phyloP scores from a whole-genome alignment of 2,888 invertebrate species.

The Acanthosoma haemorrhoidale region DNA sequence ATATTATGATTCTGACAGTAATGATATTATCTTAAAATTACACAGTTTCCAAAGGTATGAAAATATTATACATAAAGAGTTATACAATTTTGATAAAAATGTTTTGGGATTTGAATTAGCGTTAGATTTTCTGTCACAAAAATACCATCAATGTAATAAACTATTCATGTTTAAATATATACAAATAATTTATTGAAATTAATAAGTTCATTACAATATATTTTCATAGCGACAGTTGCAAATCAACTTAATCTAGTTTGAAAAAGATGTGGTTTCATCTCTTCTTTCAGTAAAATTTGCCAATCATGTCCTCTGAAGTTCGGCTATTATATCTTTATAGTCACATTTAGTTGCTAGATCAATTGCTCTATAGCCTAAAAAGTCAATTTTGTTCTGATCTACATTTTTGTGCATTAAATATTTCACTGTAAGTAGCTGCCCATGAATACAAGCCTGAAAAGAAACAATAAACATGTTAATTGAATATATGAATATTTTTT shows the following conservation, averaged over 20 bases:
- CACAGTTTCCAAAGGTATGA: too few species aligned
- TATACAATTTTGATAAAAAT: too few species aligned
- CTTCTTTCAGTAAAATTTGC: background rate
- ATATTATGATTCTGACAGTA: too few species aligned
- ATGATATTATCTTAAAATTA: too few species aligned
- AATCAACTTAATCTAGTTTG: background rate
- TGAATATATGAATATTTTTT: too few species aligned
- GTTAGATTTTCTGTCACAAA: too few species aligned
- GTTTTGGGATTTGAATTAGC: too few species aligned
- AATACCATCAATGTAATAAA: too few species aligned
- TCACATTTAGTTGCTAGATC: constrained; percentile 2
- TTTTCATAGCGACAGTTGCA: background rate
- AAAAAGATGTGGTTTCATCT: background rate
- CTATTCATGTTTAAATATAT: too few species aligned
- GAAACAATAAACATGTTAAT: too few species aligned
- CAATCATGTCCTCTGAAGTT: background rate
- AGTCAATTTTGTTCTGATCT: constrained; percentile 6
- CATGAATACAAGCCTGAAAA: constrained; percentile 19
- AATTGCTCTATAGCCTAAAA: constrained; percentile 18
- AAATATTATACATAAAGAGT: too few species aligned
- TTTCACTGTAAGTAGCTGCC: background rate
- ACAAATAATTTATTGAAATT: background rate
- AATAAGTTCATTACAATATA: background rate
- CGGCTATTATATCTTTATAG: background rate
- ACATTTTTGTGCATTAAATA: constrained; percentile 17